These are phyloP conservation scores for Acropora yongei DNA, from an alignment of 64 coral and sea anemone genomes.

Conservation along the genomic window DNA sequence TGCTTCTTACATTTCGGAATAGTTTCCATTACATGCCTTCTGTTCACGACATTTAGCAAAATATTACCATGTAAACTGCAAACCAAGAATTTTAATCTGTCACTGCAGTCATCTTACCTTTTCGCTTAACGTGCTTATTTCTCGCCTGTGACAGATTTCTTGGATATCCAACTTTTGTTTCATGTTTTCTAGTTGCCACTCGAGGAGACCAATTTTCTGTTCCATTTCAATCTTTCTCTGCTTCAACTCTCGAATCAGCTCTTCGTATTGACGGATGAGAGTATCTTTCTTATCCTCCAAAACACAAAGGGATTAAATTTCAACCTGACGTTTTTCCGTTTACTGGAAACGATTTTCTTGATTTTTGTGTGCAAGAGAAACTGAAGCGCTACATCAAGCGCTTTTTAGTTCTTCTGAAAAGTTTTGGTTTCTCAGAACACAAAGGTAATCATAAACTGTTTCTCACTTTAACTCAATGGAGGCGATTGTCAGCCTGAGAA, in stretches of 20 bases:
- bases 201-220: conserved; percentile 75
- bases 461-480: too few relatives aligned
- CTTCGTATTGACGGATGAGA: conserved; percentile 73
- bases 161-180: conserved; percentile 89
- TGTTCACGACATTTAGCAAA: not conserved
- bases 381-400: too few relatives aligned
- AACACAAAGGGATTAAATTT: not conserved
- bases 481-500: too few relatives aligned
- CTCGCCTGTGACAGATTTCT: conserved; percentile 78
- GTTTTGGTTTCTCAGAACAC: too few relatives aligned
- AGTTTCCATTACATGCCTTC: not conserved
- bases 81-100: not conserved
- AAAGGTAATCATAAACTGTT: too few relatives aligned
- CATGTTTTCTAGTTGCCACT: conserved; percentile 93
- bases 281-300: conserved; percentile 65
- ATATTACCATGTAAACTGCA: not conserved
- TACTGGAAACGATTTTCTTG: too few relatives aligned
- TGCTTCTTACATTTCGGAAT: too few relatives aligned
- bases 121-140: conserved; percentile 74
- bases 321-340: too few relatives aligned
- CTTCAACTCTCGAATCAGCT: conserved; percentile 60
- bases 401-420: too few relatives aligned
- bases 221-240: conserved; percentile 72
- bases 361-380: too few relatives aligned
- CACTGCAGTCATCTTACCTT: conserved; percentile 12